Evolutionary conservation across 2,888 invertebrate genomes (phyloP).

Genomic region (Pollenia griseotomentosa): DNA sequence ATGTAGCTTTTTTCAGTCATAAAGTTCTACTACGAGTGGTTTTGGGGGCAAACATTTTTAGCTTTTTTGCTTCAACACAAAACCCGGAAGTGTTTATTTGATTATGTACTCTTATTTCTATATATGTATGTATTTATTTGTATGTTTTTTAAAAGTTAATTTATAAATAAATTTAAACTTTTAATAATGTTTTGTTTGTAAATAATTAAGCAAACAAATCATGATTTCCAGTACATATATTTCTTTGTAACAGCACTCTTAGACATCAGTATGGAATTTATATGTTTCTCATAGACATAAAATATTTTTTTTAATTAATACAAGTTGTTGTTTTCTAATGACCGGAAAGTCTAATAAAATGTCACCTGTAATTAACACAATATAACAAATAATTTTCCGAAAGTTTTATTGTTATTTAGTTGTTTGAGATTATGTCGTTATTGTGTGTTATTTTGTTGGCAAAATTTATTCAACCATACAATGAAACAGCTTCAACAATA

Average conservation of each 20-base stretch:
- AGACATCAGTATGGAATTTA: not conserved
- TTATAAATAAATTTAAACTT: slow-evolving; percentile 59
- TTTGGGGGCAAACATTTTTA: slow-evolving; percentile 42
- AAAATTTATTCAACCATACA: slow-evolving; percentile 32
- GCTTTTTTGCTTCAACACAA: slow-evolving; percentile 26
- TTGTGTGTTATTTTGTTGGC: slow-evolving; percentile 19
- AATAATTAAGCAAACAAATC: not conserved
- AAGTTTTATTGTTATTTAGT: slow-evolving; percentile 44
- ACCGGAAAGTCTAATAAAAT: slow-evolving; percentile 68
- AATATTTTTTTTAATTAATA: slow-evolving; percentile 50
- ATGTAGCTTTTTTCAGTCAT: slow-evolving; percentile 22
- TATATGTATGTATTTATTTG: not conserved
- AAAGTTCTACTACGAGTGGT: not conserved
- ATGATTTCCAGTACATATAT: not conserved
- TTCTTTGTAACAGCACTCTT: not conserved
- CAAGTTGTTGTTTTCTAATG: slow-evolving; percentile 52
- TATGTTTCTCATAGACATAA: slow-evolving; percentile 30
- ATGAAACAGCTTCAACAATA: not conserved
- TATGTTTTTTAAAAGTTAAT: slow-evolving; percentile 5
- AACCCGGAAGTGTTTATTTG: slow-evolving; percentile 57
- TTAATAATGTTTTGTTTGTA: slow-evolving; percentile 38
- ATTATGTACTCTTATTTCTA: slow-evolving; percentile 14
- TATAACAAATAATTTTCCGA: slow-evolving; percentile 57
- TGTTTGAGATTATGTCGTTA: not conserved
- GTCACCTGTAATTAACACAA: slow-evolving; percentile 70